Base-by-base conservation (phyloP, 1,140 invertebrate species). In the Drosophila takahashii region DNA sequence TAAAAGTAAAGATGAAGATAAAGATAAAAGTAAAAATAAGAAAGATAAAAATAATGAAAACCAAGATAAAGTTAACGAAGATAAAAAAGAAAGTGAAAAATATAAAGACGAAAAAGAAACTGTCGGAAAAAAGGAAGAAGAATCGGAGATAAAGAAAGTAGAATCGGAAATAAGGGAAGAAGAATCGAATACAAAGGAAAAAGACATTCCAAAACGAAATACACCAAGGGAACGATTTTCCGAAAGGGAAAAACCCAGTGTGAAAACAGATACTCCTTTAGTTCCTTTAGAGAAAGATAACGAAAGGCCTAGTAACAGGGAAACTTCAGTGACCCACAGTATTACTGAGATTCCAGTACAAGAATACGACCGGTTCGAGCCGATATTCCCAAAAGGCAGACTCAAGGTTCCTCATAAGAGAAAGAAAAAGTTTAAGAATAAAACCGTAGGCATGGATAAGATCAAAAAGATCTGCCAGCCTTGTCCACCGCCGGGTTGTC, bases 401-500 rank as follows among this genome's bases (percentile, higher is more conserved):
- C 4, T 8, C 0, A 32, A 27, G 8, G 1, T 4, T 4, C 32
- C 8, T 8, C n/a, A 11, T 26, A 34, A 58, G 5, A 13, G 0
- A 4, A 45, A 22, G 2, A 8, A 16, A 5, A 47, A 15, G 8
- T 9, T 18, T 11, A 15, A 10, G 13, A 50, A 34, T 4, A 11
- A 27, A 9, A 9, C 2, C 7, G 29, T 11, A 9, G 9, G 10
- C 8, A 44, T 7, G 10, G 10, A 65, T 8, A 18, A n/a, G 13
- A 4, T 3, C 27, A 22, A 52, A 3, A 44, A 54, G 1, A 1
- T n/a, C 16, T 32, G 27, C 27, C 1, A 4, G 0, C 16, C 18
- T 0, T 27, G 37, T 15, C 47, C 48, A 0, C 52, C 45, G 8
- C n/a, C 9, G 2, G 39, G n/a, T 4, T 84, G 80, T 18, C 8